Base-by-base conservation (phyloP, 2,113 vertebrate species). In the Brachyistius frenatus region DNA sequence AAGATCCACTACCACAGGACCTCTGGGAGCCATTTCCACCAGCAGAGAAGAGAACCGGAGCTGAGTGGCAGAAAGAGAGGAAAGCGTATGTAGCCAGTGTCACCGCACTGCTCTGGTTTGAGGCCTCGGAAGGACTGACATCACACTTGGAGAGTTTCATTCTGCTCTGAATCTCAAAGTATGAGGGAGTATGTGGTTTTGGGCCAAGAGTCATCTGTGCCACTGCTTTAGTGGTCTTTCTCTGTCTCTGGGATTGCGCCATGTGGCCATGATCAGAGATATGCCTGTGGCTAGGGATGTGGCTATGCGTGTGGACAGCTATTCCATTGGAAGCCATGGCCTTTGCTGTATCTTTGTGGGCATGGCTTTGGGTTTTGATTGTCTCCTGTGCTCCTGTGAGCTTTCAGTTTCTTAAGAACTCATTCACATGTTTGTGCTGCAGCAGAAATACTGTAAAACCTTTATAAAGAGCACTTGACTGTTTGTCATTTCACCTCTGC, bases 61-160 rank as follows among this genome's bases (percentile, higher is more conserved):
- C 47, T 33, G 41, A 52, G 31, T 56, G 57, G 52, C 41, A 44
- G 37, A 76, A 56, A 41, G 52, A 50, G 36, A 39, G 37, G 31
- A 52, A 30, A 58, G 64, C n/a, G 39, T 53, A 32, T 50, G 37
- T 33, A 79, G 78, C 62, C 56, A 66, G 73, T 70, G 83, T 80
- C 67, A 50, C 78, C 70, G 67, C 78, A 81, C 61, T 44, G 31
- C 55, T 75, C 77, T 69, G 72, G 80, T 82, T 82, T 36, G 76
- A 73, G 81, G 66, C 39, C 73, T 66, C 31, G 74, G 87, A 90
- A 90, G 85, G 73, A 68, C 73, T 86, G 84, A 91, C 84, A 83
- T 90, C 90, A 92, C 85, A 65, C 78, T 88, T 89, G 81, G 85
- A 85, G 83, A 68, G 58, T 16, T 70, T 66, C 23, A 46, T 76